Evolutionary conservation across 2,113 vertebrate species (phyloP).

Genomic region (Pandion haliaetus): DNA sequence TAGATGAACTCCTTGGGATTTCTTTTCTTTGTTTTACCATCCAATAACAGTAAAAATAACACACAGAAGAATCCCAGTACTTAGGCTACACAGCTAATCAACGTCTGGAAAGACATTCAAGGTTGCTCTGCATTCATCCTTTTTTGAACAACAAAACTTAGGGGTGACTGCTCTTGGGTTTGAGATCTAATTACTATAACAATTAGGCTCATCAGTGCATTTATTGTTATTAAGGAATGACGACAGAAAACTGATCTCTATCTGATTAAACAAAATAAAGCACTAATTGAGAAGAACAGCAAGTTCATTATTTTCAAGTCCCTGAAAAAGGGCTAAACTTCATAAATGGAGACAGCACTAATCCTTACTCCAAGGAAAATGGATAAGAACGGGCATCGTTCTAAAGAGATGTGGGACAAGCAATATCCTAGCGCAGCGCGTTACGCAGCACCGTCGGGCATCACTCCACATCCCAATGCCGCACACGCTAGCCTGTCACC

Average conservation of each 20-base stretch:
- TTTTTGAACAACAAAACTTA: conserved; percentile 17
- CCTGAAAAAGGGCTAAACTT: not conserved
- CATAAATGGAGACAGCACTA: not conserved
- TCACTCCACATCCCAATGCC: not conserved
- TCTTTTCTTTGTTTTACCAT: conserved; percentile 57
- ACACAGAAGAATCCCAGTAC: not conserved
- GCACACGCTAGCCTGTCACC: not conserved
- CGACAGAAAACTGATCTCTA: not conserved
- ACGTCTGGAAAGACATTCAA: conserved; percentile 16
- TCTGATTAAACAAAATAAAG: conserved; percentile 29
- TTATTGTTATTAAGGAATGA: conserved; percentile 22
- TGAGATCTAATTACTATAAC: not conserved
- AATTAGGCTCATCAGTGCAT: conserved; percentile 33
- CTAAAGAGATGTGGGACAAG: not conserved
- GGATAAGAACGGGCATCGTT: not conserved
- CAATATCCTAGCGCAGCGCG: rapidly evolving
- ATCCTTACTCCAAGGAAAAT: not conserved
- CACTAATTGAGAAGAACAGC: not conserved
- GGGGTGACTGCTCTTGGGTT: conserved; percentile 11
- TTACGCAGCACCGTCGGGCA: rapidly evolving
- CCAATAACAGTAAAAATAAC: conserved; percentile 40
- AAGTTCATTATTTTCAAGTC: not conserved
- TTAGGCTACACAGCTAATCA: conserved; percentile 28
- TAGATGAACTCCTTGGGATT: conserved; percentile 60
- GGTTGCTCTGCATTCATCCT: conserved; percentile 15